Evolutionary conservation across 1,140 invertebrate species (phyloP).

Genomic region (Steinernema feltiae): DNA sequence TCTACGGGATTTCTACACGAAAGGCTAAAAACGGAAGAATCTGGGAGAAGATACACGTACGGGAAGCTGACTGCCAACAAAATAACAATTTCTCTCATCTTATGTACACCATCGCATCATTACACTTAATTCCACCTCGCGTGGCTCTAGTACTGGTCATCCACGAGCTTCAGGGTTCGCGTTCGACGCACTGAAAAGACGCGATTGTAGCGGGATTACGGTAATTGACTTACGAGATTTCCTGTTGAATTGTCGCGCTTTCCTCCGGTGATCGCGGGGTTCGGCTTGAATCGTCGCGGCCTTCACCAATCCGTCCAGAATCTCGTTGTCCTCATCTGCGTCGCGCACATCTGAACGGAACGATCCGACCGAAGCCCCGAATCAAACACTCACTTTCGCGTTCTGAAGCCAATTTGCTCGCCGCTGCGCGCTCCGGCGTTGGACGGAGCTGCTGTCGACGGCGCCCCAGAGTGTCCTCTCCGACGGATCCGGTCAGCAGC

Average conservation of each 20-base stretch:
- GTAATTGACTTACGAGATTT: slow-evolving; percentile 44
- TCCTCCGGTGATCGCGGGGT: slow-evolving; percentile 45
- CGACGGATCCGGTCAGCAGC: slow-evolving; percentile 38
- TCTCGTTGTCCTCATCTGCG: slow-evolving; percentile 45
- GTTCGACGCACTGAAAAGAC: slow-evolving; percentile 37
- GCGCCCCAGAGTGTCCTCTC: slow-evolving; percentile 43
- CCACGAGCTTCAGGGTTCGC: slow-evolving; percentile 36
- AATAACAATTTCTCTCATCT: not conserved
- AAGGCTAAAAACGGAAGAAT: not conserved
- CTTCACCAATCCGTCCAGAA: slow-evolving; percentile 56
- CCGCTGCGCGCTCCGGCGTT: slow-evolving; percentile 38
- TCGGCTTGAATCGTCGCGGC: slow-evolving; percentile 55
- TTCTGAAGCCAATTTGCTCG: slow-evolving; percentile 35
- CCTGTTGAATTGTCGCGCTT: slow-evolving; percentile 54
- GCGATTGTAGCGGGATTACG: not conserved
- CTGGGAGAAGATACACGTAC: not conserved
- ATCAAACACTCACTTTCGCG: slow-evolving; percentile 39
- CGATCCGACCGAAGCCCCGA: not conserved
- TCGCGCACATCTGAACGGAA: slow-evolving; percentile 30
- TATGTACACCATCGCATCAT: not conserved
- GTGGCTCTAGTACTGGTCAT: slow-evolving; percentile 21
- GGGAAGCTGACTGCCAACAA: not conserved
- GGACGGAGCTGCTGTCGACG: slow-evolving; percentile 37
- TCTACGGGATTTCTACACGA: too few species aligned
- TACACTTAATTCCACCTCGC: not conserved